A percentile compares a stretch with the other conserved stretches of the same genome.
Evolutionary conservation across 1,140 invertebrate genomes (phyloP).

Genomic region (Colletes latitarsis): DNA sequence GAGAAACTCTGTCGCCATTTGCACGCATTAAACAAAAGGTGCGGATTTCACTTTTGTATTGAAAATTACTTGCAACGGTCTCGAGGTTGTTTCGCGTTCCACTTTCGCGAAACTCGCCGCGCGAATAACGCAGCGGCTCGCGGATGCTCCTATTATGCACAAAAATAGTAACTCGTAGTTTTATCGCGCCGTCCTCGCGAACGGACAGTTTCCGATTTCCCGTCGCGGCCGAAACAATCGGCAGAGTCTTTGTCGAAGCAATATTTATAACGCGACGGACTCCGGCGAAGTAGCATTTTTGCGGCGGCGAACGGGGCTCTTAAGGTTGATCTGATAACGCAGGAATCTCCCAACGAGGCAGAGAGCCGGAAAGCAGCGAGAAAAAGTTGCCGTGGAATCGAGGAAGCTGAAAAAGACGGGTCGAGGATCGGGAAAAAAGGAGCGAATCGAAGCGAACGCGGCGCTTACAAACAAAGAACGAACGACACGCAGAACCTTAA

Average conservation of each 20-base stretch:
- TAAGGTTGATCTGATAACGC: not conserved
- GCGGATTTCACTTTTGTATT: not conserved
- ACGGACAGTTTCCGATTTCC: not conserved
- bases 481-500: constrained; percentile 3
- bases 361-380: not conserved
- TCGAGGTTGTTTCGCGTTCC: too few relatives aligned
- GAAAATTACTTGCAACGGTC: not conserved
- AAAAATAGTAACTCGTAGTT: not conserved
- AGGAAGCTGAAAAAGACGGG: not conserved
- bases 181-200: not conserved
- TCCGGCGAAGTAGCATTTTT: too few relatives aligned
- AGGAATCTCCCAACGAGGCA: not conserved
- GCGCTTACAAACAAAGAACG: constrained; percentile 15
- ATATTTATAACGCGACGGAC: too few relatives aligned
- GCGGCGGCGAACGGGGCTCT: too few relatives aligned
- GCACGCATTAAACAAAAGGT: not conserved
- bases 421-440: not conserved
- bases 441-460: not conserved
- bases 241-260: not conserved
- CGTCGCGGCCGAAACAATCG: not conserved
- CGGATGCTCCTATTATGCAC: not conserved
- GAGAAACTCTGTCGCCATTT: not conserved
- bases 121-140: not conserved
- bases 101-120: constrained; percentile 7
- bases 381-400: not conserved